These are phyloP conservation scores for Diadumene lineata DNA, from an alignment of 92 coral and sea anemone genomes.

Conservation along the genomic window DNA sequence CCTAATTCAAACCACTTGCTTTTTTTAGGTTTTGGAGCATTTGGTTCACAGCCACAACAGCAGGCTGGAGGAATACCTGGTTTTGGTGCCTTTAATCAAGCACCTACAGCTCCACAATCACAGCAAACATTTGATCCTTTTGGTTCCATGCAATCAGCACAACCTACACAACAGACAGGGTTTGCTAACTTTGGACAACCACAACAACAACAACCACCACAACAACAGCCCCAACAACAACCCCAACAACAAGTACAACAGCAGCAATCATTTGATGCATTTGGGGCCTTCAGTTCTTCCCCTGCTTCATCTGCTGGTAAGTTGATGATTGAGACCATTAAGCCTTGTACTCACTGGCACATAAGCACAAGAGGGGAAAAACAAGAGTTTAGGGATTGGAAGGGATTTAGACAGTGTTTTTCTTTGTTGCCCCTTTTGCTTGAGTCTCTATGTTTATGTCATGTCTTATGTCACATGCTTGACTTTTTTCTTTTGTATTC, in stretches of 20 bases:
- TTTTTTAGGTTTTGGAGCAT: constrained; percentile 34
- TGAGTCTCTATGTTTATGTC: too few species aligned
- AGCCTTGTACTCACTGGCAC: too few species aligned
- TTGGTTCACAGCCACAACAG: constrained; percentile 40
- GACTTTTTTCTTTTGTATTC: too few species aligned
- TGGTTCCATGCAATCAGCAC: constrained; percentile 75
- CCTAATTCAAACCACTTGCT: too few species aligned
- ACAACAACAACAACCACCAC: constrained; percentile 50
- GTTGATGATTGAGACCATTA: not conserved
- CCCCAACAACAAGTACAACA: constrained; percentile 48
- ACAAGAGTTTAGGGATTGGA: too few species aligned
- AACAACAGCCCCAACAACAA: constrained; percentile 43
- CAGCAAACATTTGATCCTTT: constrained; percentile 66
- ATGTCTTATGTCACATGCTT: too few species aligned
- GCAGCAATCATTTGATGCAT: constrained; percentile 75
- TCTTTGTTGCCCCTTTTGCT: too few species aligned
- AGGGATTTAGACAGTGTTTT: too few species aligned
- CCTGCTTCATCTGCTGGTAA: constrained; percentile 61
- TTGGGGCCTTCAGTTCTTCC: constrained; percentile 88
- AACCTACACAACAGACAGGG: constrained; percentile 62
- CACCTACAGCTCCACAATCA: constrained; percentile 42
- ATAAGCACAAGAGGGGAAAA: too few species aligned
- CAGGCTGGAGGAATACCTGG: constrained; percentile 65
- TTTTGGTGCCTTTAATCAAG: constrained; percentile 67
- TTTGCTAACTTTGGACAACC: constrained; percentile 89